phyloP scores from a whole-genome alignment of 35 echinoderm and acorn worm genomes.

The Heliocidaris tuberculata region DNA sequence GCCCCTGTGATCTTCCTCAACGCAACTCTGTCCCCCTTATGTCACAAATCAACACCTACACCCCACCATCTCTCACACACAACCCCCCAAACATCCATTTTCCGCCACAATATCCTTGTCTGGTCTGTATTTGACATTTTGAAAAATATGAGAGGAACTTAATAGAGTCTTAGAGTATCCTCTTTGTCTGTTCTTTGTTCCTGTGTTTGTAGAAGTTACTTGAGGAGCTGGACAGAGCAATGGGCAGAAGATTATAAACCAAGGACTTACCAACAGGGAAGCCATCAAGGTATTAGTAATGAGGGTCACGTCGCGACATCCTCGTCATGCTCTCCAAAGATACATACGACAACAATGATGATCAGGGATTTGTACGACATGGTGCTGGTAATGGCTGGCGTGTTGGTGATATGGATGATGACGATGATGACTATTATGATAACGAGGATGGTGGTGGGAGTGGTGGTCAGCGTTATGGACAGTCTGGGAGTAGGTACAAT shows the following conservation, averaged over 20 bases:
- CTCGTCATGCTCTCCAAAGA: slow-evolving; percentile 59
- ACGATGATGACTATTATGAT: slow-evolving; percentile 23
- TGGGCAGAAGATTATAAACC: slow-evolving; percentile 80
- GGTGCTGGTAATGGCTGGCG: no score
- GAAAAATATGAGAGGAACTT: no score
- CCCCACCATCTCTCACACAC: no score
- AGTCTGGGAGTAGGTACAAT: no score
- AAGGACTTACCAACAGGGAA: slow-evolving; percentile 67
- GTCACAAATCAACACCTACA: no score
- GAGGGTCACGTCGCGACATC: slow-evolving; percentile 82
- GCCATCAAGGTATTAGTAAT: slow-evolving; percentile 82
- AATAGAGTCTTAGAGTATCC: not conserved
- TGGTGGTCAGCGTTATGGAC: not conserved
- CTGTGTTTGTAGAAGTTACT: slow-evolving; percentile 59
- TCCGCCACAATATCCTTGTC: no score
- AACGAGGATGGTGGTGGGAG: no score
- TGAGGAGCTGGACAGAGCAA: slow-evolving; percentile 75
- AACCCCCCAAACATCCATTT: no score
- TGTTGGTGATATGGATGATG: not conserved
- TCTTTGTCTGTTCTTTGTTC: no score
- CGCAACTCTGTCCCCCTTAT: no score
- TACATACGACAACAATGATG: not conserved
- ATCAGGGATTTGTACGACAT: not conserved
- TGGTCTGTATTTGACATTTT: no score
- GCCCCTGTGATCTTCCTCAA: no score